A percentile compares a stretch with the other conserved stretches of the same genome.
These are phyloP conservation scores for Euwallacea fornicatus DNA, from an alignment of 1,140 invertebrate species.

Conservation along the genomic window DNA sequence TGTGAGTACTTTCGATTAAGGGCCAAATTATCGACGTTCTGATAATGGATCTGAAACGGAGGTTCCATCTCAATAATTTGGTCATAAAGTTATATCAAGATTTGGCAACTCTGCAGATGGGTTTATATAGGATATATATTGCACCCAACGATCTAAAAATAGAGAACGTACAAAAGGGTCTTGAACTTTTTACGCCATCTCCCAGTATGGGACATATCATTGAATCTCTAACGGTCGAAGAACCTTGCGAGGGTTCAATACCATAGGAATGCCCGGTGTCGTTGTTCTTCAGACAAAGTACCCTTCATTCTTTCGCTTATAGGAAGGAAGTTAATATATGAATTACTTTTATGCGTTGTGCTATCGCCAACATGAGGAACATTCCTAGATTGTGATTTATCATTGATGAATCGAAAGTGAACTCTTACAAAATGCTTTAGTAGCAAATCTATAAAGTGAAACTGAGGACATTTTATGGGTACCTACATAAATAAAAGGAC, in stretches of 20 bases:
- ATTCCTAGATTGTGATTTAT: too few relatives aligned
- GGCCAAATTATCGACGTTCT: too few relatives aligned
- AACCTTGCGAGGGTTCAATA: constrained; percentile 33
- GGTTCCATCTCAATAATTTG: too few relatives aligned
- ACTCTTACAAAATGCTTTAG: too few relatives aligned
- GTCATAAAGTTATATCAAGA: not conserved
- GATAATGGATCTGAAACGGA: too few relatives aligned
- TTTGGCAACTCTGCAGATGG: not conserved
- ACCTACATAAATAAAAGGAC: too few relatives aligned
- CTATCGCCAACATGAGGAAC: too few relatives aligned
- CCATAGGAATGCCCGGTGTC: constrained; percentile 16
- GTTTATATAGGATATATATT: constrained; percentile 8
- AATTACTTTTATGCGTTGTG: too few relatives aligned
- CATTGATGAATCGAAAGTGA: too few relatives aligned
- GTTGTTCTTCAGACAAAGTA: constrained; percentile 5
- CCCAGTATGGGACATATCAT: constrained; percentile 24
- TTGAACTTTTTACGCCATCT: constrained; percentile 30
- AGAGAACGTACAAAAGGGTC: constrained; percentile 23
- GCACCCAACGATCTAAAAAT: constrained; percentile 28
- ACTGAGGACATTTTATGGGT: too few relatives aligned
- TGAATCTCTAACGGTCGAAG: constrained; percentile 31
- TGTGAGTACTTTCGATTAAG: too few relatives aligned
- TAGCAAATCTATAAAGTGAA: too few relatives aligned
- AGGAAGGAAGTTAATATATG: not conserved
- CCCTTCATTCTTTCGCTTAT: not conserved